Conservation (phyloP, 2,797 vertebrate genomes). For the Notoglanidium macrostoma region DNA sequence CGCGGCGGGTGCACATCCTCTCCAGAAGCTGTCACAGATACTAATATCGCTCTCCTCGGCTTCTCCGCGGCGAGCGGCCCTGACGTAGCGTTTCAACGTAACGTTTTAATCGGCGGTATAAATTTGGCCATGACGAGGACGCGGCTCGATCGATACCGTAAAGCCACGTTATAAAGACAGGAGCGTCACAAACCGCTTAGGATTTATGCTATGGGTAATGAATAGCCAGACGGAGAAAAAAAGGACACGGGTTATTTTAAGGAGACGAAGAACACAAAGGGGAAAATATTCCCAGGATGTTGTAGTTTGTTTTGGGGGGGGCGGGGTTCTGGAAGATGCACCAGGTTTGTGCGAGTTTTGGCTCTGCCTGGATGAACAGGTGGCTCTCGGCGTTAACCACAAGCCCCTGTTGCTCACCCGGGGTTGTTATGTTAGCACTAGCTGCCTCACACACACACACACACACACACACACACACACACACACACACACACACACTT, state of each 20-base stretch:
- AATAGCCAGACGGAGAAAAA: neutral
- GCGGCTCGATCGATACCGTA: neutral
- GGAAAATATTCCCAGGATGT: neutral
- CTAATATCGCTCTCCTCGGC: neutral
- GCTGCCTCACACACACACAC: constrained; percentile 57
- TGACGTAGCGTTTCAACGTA: neutral
- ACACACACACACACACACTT: too few species aligned
- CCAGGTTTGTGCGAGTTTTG: neutral
- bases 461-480: constrained; percentile 63
- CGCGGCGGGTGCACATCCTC: neutral
- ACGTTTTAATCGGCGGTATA: constrained; percentile 1
- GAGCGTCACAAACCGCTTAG: neutral
- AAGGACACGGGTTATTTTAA: constrained; percentile 12
- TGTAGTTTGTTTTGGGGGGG: neutral
- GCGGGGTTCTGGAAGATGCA: neutral
- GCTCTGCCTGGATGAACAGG: constrained; percentile 25
- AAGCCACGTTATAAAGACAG: neutral
- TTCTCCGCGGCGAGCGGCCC: neutral
- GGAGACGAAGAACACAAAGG: neutral
- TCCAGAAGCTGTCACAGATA: neutral
- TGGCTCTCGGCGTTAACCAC: constrained; percentile 25
- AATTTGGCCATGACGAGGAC: neutral
- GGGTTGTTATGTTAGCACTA: constrained; percentile 68
- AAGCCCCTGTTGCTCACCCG: constrained; percentile 6
- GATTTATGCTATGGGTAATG: constrained; percentile 10